Conservation (phyloP, 2,113 vertebrate genomes). For the Chionis minor region DNA sequence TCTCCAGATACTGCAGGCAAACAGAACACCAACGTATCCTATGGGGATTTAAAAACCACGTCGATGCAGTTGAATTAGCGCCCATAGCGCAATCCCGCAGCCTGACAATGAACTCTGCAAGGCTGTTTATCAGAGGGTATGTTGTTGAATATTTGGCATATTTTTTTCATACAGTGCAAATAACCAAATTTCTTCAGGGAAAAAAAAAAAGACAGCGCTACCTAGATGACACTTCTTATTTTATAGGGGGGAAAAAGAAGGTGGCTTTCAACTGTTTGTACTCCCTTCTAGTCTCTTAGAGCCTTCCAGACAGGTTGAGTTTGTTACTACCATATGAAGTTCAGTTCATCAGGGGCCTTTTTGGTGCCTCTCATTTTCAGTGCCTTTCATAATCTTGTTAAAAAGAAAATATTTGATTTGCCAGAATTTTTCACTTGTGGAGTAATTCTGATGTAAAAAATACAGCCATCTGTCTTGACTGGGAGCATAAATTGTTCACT, state of each 20-base stretch:
- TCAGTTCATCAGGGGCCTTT: neutral
- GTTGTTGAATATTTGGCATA: constrained; percentile 72
- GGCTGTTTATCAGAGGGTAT: constrained; percentile 76
- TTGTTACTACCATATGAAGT: neutral
- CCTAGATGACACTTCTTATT: neutral
- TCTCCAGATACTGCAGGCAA: constrained; percentile 79
- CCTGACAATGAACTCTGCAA: constrained; percentile 77
- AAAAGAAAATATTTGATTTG: neutral
- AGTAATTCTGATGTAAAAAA: neutral
- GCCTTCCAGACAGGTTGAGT: neutral
- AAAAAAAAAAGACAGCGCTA: neutral
- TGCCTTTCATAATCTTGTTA: neutral
- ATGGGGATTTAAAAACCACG: constrained; percentile 75
- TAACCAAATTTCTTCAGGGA: neutral
- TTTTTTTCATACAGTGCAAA: constrained; percentile 60
- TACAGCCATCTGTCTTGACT: neutral
- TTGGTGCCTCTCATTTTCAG: neutral
- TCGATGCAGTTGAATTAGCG: constrained; percentile 75
- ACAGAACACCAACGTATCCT: constrained; percentile 71
- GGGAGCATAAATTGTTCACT: neutral
- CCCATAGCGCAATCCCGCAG: constrained; percentile 72
- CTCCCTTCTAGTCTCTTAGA: neutral
- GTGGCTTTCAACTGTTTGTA: neutral
- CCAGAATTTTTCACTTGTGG: neutral
- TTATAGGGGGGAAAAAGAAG: neutral